Conservation (phyloP, 1,140 invertebrate species). For the Hyphantria cunea region DNA sequence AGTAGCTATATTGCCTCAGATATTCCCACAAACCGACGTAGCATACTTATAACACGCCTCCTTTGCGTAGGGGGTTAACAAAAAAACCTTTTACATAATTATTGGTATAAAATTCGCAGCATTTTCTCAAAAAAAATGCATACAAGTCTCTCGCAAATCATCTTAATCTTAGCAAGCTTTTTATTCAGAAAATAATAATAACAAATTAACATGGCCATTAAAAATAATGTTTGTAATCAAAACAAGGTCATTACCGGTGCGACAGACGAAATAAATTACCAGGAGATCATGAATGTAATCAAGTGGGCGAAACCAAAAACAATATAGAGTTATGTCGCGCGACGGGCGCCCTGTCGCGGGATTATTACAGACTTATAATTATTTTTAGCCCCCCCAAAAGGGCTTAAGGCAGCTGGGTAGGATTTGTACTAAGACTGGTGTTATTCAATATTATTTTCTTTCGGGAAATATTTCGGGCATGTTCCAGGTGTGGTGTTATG, state of each 20-base stretch:
- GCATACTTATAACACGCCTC: too few relatives aligned
- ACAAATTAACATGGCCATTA: too few relatives aligned
- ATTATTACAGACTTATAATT: constrained; percentile 68
- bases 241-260: constrained; percentile 29
- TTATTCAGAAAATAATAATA: too few relatives aligned
- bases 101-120: too few relatives aligned
- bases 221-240: constrained; percentile 6
- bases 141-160: too few relatives aligned
- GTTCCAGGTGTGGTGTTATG: constrained; percentile 51
- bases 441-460: constrained; percentile 73
- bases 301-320: constrained; percentile 41
- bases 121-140: too few relatives aligned
- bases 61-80: too few relatives aligned
- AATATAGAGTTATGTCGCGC: constrained; percentile 44
- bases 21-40: too few relatives aligned
- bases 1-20: too few relatives aligned
- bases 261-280: constrained; percentile 28
- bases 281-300: constrained; percentile 29
- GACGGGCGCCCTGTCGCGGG: constrained; percentile 51
- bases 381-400: constrained; percentile 72
- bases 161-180: too few relatives aligned
- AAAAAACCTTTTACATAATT: too few relatives aligned
- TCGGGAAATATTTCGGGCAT: constrained; percentile 44
- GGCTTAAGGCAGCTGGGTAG: constrained; percentile 68
- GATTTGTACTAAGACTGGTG: constrained; percentile 62